Evolutionary conservation across 2,797 vertebrate genomes (phyloP).

Genomic region (Urocyon cinereoargenteus): DNA sequence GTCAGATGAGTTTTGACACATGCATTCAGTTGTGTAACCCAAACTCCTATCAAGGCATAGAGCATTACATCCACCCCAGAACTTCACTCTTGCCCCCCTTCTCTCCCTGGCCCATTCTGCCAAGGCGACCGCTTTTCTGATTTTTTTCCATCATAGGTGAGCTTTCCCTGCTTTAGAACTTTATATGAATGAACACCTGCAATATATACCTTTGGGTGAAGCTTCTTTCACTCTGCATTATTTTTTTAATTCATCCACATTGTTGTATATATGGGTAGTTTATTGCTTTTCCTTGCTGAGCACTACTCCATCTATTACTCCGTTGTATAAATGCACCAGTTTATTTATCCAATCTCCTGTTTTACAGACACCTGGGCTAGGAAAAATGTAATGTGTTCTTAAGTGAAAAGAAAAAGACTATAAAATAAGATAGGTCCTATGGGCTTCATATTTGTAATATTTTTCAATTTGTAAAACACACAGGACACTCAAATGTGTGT

Average conservation of each 20-base stretch:
- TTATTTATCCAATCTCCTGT: background rate
- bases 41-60: background rate
- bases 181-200: background rate
- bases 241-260: background rate
- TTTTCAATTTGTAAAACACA: background rate
- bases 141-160: background rate
- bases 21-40: background rate
- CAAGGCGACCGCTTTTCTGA: background rate
- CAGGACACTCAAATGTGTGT: background rate
- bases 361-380: background rate
- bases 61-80: background rate
- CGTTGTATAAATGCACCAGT: background rate
- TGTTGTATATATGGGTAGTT: background rate
- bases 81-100: background rate
- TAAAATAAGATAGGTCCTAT: background rate
- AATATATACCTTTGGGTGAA: background rate
- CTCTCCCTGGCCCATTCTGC: background rate
- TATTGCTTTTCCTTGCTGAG: background rate
- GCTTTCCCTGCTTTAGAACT: background rate
- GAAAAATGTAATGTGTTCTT: background rate
- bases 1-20: slow-evolving; percentile 3
- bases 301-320: background rate
- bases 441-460: background rate
- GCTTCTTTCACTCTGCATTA: background rate
- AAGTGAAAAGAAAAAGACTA: background rate